Evolutionary conservation across 1,140 invertebrate genomes (phyloP), one percentile per base, ranked within the genome.

Genomic region (Mya arenaria): DNA sequence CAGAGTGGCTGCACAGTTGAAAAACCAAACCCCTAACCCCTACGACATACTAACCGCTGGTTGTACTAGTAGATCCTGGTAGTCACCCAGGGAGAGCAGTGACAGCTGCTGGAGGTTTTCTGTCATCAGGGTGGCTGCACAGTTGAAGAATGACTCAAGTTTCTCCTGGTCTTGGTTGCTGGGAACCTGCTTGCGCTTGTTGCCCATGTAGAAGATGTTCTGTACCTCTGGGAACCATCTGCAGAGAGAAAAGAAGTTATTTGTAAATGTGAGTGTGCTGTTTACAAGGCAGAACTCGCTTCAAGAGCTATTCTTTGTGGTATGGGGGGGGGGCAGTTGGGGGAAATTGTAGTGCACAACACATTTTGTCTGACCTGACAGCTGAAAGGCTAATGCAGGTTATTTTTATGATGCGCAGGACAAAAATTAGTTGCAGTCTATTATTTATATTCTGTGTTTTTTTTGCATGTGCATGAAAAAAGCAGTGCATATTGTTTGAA

Each of bases 41-140:
- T n/a, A n/a, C 17, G 19, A 23, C n/a, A 4, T 30, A 87, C 94
- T 93, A 94, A 97, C 97, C 86, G 95, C 94, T 87, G 95, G 94
- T 90, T 96, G 95, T 60, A 95, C 93, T 19, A 98, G 94, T 85
- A 96, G 96, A 73, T 96, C 93, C 4, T 96, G 95, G 87, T 95
- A 98, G 78, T 97, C 96, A 58, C 95, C 92, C 74, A 98, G 94
- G 15, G 97, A 97, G 84, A 95, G 95, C n/a, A 97, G 92, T 82
- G 96, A 96, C 36, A 98, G 91, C 34, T 94, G 94, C 91, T 97
- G 96, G 30, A 98, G 92, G 87, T 97, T 96, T 84, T 95, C 95
- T 5, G 96, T 96, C 97, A 98, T 98, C 25, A 98, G 93, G 23
- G 95, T 95, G 6, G 96, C 95, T 1, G 97, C 94, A 87, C 96